Conservation (phyloP, 2,888 invertebrate genomes). For the Thera britannica region DNA sequence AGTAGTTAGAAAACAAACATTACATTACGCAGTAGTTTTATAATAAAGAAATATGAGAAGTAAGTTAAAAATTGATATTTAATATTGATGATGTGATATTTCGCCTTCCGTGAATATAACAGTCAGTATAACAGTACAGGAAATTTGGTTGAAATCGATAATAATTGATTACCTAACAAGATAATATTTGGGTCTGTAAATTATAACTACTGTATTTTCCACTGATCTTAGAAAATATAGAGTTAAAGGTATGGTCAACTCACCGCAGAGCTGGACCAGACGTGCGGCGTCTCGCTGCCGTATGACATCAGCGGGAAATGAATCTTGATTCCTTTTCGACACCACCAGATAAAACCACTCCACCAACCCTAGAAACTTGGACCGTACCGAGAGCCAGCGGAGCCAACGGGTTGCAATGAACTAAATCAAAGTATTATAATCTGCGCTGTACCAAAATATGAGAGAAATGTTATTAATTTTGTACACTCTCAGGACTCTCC, state of each 20-base stretch:
- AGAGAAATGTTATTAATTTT: constrained; percentile 62
- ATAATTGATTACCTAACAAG: too few relatives aligned
- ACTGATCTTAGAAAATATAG: neutral
- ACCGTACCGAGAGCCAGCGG: constrained; percentile 40
- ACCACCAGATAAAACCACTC: constrained; percentile 51
- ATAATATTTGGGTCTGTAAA: too few relatives aligned
- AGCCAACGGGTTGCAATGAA: constrained; percentile 49
- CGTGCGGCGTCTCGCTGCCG: constrained; percentile 83
- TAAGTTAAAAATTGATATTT: too few relatives aligned
- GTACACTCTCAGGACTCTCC: constrained; percentile 33
- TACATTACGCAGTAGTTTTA: too few relatives aligned
- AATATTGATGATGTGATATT: too few relatives aligned
- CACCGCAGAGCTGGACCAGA: constrained; percentile 81
- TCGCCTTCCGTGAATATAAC: too few relatives aligned
- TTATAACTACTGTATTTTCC: too few relatives aligned
- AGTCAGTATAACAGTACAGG: too few relatives aligned
- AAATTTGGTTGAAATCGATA: too few relatives aligned
- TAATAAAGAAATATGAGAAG: too few relatives aligned
- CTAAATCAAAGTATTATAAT: constrained; percentile 74
- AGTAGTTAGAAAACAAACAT: too few relatives aligned
- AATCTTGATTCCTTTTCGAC: constrained; percentile 77
- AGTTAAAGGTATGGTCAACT: constrained; percentile 39
- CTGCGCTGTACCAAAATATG: constrained; percentile 56
- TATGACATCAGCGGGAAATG: constrained; percentile 85
- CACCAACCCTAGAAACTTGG: constrained; percentile 41